Evolutionary conservation across 2,113 vertebrate species (phyloP).

Genomic region (Clarias gariepinus): DNA sequence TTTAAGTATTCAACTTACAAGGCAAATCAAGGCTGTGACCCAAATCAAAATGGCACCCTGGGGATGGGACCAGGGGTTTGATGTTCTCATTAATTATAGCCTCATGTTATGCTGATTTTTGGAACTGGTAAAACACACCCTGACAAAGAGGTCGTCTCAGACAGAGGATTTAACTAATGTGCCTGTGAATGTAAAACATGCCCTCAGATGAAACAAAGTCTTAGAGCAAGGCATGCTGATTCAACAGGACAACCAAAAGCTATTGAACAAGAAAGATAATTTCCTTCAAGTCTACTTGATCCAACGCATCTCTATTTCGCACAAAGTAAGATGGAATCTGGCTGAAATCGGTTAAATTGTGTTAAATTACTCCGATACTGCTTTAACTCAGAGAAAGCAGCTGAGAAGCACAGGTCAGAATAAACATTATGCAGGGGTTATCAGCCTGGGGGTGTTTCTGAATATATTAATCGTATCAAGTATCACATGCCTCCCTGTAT

Average conservation of each 20-base stretch:
- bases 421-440: neutral
- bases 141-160: slow-evolving; percentile 27
- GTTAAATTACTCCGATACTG: neutral
- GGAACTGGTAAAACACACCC: slow-evolving; percentile 34
- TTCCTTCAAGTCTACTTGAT: neutral
- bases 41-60: slow-evolving; percentile 61
- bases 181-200: slow-evolving; percentile 21
- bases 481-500: neutral
- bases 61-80: slow-evolving; percentile 50
- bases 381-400: neutral
- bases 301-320: neutral
- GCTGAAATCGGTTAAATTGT: slow-evolving; percentile 16
- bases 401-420: slow-evolving; percentile 10
- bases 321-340: slow-evolving; percentile 8
- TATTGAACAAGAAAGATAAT: neutral
- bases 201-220: slow-evolving; percentile 30
- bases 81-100: slow-evolving; percentile 33
- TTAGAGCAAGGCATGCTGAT: slow-evolving; percentile 26
- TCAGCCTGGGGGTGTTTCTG: neutral
- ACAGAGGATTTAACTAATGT: slow-evolving; percentile 26
- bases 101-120: slow-evolving; percentile 25
- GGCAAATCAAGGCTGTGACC: slow-evolving; percentile 62
- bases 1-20: slow-evolving; percentile 60
- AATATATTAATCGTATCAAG: slow-evolving; percentile 3
- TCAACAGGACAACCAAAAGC: slow-evolving; percentile 26